These are phyloP conservation scores for Carduelis carduelis DNA, from an alignment of 2,797 vertebrate genomes.

Conservation along the genomic window DNA sequence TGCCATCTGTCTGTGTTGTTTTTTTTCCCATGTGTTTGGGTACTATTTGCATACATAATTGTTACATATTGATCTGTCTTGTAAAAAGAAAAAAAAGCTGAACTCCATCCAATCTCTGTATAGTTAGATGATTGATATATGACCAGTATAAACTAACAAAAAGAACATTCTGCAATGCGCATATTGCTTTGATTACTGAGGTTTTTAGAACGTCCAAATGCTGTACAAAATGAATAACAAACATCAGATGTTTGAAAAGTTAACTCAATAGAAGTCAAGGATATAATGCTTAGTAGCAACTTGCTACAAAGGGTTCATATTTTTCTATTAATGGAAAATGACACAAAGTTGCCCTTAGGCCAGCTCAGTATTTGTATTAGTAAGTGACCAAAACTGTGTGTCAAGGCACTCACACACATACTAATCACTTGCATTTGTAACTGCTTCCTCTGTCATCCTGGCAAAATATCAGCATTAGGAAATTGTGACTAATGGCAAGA, in stretches of 20 bases:
- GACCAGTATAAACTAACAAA: constrained; percentile 49
- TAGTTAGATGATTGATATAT: constrained; percentile 25
- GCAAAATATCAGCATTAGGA: constrained; percentile 55
- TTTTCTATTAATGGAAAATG: constrained; percentile 60
- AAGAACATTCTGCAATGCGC: not conserved
- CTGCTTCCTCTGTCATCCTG: constrained; percentile 57
- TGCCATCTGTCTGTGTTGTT: not conserved
- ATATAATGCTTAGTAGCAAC: constrained; percentile 46
- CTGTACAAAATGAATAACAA: constrained; percentile 28
- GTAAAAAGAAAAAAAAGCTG: not conserved
- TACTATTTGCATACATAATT: constrained; percentile 33
- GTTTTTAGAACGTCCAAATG: not conserved
- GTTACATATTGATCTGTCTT: constrained; percentile 11
- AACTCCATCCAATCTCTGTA: not conserved
- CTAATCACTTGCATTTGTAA: constrained; percentile 62
- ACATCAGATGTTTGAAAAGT: constrained; percentile 48
- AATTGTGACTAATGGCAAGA: constrained; percentile 58
- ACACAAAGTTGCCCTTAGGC: constrained; percentile 44
- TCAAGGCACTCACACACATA: constrained; percentile 3
- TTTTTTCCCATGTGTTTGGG: not conserved
- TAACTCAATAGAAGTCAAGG: constrained; percentile 34
- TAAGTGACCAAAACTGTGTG: constrained; percentile 60
- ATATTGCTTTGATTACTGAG: constrained; percentile 38
- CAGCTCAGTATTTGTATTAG: constrained; percentile 57
- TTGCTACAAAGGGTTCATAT: constrained; percentile 36